Percentiles rank a stretch among this genome's conserved stretches.
Conservation (phyloP, 2,113 vertebrate genomes). For the Xenopus laevis region DNA sequence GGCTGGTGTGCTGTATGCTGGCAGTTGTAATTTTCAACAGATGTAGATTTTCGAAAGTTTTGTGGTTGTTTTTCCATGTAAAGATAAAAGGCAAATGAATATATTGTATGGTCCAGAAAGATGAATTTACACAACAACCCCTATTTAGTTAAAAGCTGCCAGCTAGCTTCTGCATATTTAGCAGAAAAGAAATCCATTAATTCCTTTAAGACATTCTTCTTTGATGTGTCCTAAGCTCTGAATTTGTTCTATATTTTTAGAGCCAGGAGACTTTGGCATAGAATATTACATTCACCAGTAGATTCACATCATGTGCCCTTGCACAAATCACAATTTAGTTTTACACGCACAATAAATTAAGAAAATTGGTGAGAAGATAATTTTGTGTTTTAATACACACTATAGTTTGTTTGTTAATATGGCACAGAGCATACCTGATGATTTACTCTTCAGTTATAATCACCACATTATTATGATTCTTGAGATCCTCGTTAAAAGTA, state of each 20-base stretch:
- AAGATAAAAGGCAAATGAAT: neutral
- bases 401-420: conserved; percentile 1
- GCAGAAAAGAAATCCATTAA: neutral
- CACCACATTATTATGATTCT: neutral
- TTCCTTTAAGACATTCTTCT: neutral
- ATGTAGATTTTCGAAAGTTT: too few relatives aligned
- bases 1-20: too few relatives aligned
- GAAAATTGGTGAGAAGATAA: neutral
- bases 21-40: too few relatives aligned
- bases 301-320: conserved; percentile 1
- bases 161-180: neutral
- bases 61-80: neutral
- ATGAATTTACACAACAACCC: neutral
- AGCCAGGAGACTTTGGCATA: neutral
- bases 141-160: neutral
- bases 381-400: neutral
- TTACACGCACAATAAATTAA: neutral
- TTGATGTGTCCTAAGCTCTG: neutral
- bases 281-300: neutral
- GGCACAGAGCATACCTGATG: neutral
- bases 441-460: conserved; percentile 21
- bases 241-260: neutral
- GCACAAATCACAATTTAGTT: neutral
- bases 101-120: neutral
- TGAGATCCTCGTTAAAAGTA: conserved; percentile 19